Evolutionary conservation across 1,140 invertebrate species (phyloP).

Genomic region (Bombus confusus): DNA sequence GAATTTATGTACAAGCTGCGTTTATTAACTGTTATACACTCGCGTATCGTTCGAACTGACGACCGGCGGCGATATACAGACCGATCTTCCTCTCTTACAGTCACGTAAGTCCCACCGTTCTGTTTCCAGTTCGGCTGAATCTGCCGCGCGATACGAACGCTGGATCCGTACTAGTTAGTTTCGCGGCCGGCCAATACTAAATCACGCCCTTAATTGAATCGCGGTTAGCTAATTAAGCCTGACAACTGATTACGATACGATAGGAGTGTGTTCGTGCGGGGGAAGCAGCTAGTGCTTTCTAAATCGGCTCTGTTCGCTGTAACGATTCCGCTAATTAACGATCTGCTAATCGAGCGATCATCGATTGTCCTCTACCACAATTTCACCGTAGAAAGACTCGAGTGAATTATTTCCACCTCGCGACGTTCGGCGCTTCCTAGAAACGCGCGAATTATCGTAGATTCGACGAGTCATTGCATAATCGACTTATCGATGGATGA

Average conservation of each 20-base stretch:
- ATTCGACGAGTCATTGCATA: conserved; percentile 8
- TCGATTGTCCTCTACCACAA: background rate
- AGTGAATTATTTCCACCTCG: background rate
- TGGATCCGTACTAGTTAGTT: background rate
- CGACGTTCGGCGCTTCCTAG: background rate
- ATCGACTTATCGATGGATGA: background rate
- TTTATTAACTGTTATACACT: conserved; percentile 25
- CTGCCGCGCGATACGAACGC: background rate
- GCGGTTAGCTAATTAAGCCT: conserved; percentile 2
- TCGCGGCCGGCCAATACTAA: background rate
- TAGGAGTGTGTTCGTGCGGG: background rate
- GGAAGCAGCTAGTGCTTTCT: background rate
- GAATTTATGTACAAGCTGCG: conserved; percentile 24
- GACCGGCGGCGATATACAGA: conserved; percentile 45
- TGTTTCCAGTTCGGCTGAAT: conserved; percentile 38
- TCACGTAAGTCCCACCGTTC: conserved; percentile 47
- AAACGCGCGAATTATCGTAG: background rate
- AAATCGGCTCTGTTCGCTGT: background rate
- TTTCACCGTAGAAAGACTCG: background rate
- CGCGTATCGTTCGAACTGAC: conserved; percentile 39
- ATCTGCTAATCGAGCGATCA: background rate
- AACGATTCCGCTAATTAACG: conserved; percentile 7
- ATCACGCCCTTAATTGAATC: conserved; percentile 3
- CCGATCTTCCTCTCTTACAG: conserved; percentile 52
- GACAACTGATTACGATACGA: background rate